Evolutionary conservation across 2,888 invertebrate species (phyloP).

Genomic region (Dynastes hyllus): DNA sequence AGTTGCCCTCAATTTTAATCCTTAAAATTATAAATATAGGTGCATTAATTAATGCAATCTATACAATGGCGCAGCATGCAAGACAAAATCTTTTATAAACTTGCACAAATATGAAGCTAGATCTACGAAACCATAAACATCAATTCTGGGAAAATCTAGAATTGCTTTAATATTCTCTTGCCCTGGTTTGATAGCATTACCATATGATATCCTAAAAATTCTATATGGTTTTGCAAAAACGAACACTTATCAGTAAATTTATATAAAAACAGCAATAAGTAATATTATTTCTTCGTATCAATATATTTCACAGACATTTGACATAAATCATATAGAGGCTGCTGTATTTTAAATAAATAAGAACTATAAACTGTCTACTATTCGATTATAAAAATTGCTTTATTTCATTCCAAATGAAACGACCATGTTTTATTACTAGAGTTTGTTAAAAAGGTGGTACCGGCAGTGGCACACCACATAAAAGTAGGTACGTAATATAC

Average conservation of each 20-base stretch:
- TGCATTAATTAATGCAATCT: neutral
- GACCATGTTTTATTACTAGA: too few relatives aligned
- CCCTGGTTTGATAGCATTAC: neutral
- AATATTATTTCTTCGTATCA: too few relatives aligned
- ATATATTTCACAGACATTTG: too few relatives aligned
- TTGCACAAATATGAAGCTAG: neutral
- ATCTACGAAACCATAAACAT: neutral
- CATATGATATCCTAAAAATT: slow-evolving; percentile 48
- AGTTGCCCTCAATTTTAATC: too few relatives aligned
- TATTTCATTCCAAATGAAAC: neutral
- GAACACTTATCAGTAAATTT: neutral
- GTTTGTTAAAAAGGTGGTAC: too few relatives aligned
- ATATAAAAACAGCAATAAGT: too few relatives aligned
- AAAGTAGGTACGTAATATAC: too few relatives aligned
- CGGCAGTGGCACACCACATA: too few relatives aligned
- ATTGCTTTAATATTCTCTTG: neutral
- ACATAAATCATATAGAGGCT: too few relatives aligned
- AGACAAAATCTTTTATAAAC: neutral
- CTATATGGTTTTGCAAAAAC: neutral
- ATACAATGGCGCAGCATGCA: neutral
- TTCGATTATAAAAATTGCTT: neutral
- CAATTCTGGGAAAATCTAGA: neutral
- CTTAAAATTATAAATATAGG: neutral
- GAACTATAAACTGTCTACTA: neutral
- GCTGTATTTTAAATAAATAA: neutral